A percentile compares a stretch with the other conserved stretches of the same genome.
Evolutionary conservation across 2,797 vertebrate genomes (phyloP).

Genomic region (Typhlichthys subterraneus): DNA sequence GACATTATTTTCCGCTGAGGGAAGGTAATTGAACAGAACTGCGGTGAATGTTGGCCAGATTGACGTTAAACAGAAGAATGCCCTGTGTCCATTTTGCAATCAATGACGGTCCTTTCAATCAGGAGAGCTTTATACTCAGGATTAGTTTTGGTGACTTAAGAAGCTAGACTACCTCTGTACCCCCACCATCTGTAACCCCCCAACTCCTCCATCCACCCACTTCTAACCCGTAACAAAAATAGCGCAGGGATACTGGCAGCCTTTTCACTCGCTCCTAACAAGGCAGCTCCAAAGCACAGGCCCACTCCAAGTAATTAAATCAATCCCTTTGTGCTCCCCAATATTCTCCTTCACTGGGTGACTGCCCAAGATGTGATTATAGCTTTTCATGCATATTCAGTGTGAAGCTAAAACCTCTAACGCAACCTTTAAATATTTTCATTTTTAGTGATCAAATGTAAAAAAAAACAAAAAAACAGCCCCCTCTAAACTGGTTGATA

Average conservation of each 20-base stretch:
- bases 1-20: conserved; percentile 19
- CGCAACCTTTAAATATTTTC: conserved; percentile 86
- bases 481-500: background rate
- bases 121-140: conserved; percentile 86
- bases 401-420: conserved; percentile 86
- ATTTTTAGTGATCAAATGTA: background rate
- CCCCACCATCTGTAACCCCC: conserved; percentile 18
- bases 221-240: conserved; percentile 37
- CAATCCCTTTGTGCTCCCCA: conserved; percentile 96
- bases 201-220: conserved; percentile 28
- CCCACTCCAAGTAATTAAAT: conserved; percentile 99
- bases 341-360: conserved; percentile 86
- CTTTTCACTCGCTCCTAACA: conserved; percentile 91
- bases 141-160: conserved; percentile 90
- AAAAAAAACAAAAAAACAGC: background rate
- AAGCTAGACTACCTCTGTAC: conserved; percentile 84
- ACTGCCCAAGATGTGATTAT: conserved; percentile 95
- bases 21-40: conserved; percentile 28
- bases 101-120: conserved; percentile 84
- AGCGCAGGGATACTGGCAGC: conserved; percentile 84
- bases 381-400: conserved; percentile 97
- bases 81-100: conserved; percentile 80
- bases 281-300: conserved; percentile 88
- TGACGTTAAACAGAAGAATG: conserved; percentile 81
- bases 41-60: conserved; percentile 74